phyloP scores from a whole-genome alignment of 2,797 vertebrate species.

The Sebastes paucispinis region DNA sequence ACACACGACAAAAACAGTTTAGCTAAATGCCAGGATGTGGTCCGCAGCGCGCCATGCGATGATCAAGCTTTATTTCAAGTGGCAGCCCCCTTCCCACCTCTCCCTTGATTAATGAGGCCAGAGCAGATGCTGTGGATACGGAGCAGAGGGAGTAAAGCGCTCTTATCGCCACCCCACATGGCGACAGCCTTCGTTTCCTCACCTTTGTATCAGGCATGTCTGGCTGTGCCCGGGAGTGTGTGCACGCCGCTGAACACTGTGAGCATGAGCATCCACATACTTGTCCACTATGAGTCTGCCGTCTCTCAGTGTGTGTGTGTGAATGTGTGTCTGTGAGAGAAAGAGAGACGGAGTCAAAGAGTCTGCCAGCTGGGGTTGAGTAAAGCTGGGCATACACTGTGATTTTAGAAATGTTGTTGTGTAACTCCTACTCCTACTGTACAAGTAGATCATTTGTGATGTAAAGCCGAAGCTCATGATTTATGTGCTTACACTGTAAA shows the following conservation, averaged over 20 bases:
- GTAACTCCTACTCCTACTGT: neutral
- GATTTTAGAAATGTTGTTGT: neutral
- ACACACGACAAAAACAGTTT: slow-evolving; percentile 46
- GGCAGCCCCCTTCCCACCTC: slow-evolving; percentile 64
- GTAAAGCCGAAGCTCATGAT: no score
- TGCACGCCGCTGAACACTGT: neutral
- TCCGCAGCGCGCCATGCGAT: slow-evolving; percentile 42
- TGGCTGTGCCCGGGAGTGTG: slow-evolving; percentile 22
- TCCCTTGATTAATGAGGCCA: slow-evolving; percentile 74
- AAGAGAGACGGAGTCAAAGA: neutral
- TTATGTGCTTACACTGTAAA: neutral
- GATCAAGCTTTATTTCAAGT: slow-evolving; percentile 65
- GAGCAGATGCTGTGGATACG: slow-evolving; percentile 70
- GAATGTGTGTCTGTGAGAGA: neutral
- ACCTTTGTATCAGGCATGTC: slow-evolving; percentile 64
- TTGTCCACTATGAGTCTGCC: neutral
- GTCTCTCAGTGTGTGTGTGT: neutral
- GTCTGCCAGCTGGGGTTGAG: neutral
- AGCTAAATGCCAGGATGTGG: slow-evolving; percentile 47
- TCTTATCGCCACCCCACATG: slow-evolving; percentile 38
- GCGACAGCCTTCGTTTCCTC: slow-evolving; percentile 51
- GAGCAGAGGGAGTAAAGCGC: slow-evolving; percentile 40
- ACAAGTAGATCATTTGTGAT: no score
- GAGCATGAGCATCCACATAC: neutral
- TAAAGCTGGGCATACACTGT: neutral